These are phyloP conservation scores for Desmodus rotundus DNA, from an alignment of 2,113 vertebrate genomes.

Conservation along the genomic window DNA sequence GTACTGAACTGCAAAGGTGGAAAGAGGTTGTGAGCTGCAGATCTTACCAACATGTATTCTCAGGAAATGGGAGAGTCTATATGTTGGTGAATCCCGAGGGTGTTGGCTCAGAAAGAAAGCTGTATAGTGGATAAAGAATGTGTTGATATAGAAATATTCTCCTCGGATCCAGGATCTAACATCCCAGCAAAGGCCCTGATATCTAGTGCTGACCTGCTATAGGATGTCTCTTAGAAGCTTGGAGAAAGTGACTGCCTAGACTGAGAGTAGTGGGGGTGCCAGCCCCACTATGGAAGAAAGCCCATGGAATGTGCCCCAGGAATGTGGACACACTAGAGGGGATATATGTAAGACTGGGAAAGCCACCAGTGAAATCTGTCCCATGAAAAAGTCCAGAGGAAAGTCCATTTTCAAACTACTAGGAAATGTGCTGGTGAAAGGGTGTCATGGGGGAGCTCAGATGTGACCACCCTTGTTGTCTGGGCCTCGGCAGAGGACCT, in stretches of 20 bases:
- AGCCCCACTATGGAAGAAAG: background rate
- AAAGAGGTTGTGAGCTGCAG: background rate
- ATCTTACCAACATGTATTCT: rapidly evolving
- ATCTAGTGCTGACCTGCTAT: background rate
- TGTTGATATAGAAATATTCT: background rate
- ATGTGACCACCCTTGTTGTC: background rate
- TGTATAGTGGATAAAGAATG: background rate
- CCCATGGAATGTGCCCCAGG: background rate
- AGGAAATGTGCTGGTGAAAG: background rate
- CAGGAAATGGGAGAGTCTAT: too few species aligned
- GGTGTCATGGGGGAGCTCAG: background rate
- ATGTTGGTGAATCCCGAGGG: background rate
- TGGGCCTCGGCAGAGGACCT: background rate
- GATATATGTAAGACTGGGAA: background rate
- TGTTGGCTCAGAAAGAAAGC: background rate
- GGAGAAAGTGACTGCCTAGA: background rate
- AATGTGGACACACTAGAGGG: background rate
- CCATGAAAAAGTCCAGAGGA: background rate
- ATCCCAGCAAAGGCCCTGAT: background rate
- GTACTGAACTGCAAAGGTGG: too few species aligned
- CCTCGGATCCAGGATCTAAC: background rate
- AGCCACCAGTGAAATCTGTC: rapidly evolving
- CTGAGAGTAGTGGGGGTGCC: too few species aligned
- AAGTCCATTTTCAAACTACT: background rate
- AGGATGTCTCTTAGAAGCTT: background rate